phyloP scores from a whole-genome alignment of 1,140 invertebrate species.

The Coenobita brevimanus region DNA sequence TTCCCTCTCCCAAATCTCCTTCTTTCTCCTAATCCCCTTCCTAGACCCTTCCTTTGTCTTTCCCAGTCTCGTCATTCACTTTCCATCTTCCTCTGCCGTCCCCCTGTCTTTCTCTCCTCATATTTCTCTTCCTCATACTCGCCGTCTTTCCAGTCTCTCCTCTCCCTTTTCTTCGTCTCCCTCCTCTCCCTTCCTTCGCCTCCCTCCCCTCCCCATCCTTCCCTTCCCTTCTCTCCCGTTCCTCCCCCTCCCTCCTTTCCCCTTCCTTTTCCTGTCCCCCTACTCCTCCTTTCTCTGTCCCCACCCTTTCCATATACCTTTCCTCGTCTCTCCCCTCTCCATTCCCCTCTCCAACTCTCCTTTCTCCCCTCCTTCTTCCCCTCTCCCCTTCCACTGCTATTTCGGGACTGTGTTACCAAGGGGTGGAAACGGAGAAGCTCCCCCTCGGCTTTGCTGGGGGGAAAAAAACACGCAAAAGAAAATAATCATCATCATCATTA shows the following conservation, averaged over 20 bases:
- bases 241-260: background rate
- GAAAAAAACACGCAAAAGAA: no score
- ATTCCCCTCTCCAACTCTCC: background rate
- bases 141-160: background rate
- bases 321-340: background rate
- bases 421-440: no score
- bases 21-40: constrained; percentile 22
- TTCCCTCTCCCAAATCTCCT: background rate
- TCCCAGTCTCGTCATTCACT: constrained; percentile 16
- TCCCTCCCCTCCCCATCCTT: background rate
- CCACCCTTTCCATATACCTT: background rate
- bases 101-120: constrained; percentile 4
- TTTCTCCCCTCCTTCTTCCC: background rate
- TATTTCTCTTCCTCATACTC: background rate
- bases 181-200: constrained; percentile 17
- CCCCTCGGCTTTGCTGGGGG: no score
- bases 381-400: background rate
- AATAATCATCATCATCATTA: no score
- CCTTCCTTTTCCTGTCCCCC: background rate
- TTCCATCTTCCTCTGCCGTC: background rate
- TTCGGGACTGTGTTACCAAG: no score
- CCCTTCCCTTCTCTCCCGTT: background rate
- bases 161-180: constrained; percentile 17
- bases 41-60: background rate
- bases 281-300: background rate